These are phyloP conservation scores for Dromiciops gliroides DNA, from an alignment of 2,113 vertebrate genomes.

Conservation along the genomic window DNA sequence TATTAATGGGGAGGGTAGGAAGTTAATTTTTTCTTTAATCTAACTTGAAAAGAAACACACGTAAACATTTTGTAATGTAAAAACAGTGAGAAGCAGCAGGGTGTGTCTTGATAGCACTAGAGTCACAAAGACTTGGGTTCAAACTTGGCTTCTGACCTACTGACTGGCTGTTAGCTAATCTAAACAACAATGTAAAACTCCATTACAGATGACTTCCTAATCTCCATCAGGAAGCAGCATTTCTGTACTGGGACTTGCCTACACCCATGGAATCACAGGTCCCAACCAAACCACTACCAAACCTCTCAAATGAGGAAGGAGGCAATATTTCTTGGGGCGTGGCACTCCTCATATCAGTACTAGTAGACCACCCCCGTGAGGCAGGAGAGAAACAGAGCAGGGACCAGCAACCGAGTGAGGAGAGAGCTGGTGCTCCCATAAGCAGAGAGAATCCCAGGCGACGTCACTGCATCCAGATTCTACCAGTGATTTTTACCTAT, in stretches of 20 bases:
- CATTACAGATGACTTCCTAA: background rate
- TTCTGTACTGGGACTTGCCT: background rate
- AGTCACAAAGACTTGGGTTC: background rate
- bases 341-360: background rate
- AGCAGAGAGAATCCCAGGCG: conserved; percentile 12
- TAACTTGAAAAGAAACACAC: background rate
- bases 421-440: background rate
- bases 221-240: background rate
- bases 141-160: background rate
- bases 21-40: conserved; percentile 29
- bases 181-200: background rate
- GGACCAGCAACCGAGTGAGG: background rate
- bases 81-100: background rate
- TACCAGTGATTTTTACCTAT: conserved; percentile 82
- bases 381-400: background rate
- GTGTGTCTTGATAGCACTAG: background rate
- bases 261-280: background rate
- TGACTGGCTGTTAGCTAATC: background rate
- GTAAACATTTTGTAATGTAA: conserved; percentile 6
- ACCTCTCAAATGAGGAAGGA: background rate
- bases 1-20: background rate
- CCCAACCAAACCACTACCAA: background rate
- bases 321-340: background rate
- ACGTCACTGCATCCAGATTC: background rate
- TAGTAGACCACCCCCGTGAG: background rate